A percentile compares a stretch with the other conserved stretches of the same genome.
These are phyloP conservation scores for Cactoblastis cactorum DNA, from an alignment of 2,888 invertebrate species.

Conservation along the genomic window DNA sequence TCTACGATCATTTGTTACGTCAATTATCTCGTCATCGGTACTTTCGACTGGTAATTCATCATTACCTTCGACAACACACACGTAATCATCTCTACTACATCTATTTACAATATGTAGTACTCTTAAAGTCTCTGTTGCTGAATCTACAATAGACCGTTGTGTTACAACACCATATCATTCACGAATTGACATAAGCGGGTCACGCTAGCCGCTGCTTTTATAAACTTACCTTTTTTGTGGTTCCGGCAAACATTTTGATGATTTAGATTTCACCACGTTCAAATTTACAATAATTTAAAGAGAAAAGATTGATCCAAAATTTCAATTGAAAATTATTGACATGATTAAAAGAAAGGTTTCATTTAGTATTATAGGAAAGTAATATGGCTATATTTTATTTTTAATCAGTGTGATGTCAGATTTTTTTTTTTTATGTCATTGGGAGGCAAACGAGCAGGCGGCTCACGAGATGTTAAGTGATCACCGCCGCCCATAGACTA, in stretches of 20 bases:
- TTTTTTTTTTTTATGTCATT: no score
- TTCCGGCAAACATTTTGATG: background rate
- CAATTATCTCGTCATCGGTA: constrained; percentile 2
- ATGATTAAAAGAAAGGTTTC: no score
- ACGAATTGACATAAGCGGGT: constrained; percentile 3
- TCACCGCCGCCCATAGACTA: no score
- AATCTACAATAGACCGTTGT: background rate
- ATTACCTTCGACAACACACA: background rate
- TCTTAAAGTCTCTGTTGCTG: background rate
- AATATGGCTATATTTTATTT: no score
- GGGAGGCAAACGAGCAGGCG: no score
- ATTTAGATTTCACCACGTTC: background rate
- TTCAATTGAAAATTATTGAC: no score
- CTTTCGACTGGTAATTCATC: constrained; percentile 1
- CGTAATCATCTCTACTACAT: constrained; percentile 1
- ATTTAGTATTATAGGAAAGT: no score
- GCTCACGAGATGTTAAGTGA: no score
- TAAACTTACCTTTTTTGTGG: background rate
- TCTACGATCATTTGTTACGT: background rate
- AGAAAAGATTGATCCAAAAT: no score
- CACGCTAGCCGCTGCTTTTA: background rate
- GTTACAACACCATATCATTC: constrained; percentile 5
- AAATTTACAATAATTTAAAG: no score
- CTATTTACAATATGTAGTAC: background rate
- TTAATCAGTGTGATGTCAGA: no score